Percentiles rank a stretch among this genome's conserved stretches.
phyloP scores from a whole-genome alignment of 2,797 vertebrate genomes.

The Benthosema pterotum region DNA sequence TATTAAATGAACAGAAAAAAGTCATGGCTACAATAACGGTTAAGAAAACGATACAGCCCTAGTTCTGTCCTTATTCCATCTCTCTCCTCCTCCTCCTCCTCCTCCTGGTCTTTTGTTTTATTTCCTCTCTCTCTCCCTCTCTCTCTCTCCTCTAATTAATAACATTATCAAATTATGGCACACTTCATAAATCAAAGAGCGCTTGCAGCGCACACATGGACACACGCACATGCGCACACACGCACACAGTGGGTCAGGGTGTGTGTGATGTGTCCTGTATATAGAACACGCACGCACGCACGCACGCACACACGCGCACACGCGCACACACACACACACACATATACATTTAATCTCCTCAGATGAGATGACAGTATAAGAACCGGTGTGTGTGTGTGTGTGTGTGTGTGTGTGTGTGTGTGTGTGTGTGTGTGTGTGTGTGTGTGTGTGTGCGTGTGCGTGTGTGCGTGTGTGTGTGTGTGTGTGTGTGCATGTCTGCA shows the following conservation, averaged over 20 bases:
- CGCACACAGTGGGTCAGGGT: neutral
- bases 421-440: neutral
- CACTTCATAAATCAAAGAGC: conserved; percentile 14
- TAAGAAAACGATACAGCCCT: no score
- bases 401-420: conserved; percentile 11
- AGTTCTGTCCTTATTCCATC: no score
- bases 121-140: neutral
- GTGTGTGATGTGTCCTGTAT: no score
- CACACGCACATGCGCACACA: neutral
- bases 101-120: no score
- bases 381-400: no score
- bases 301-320: no score
- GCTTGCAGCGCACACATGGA: no score
- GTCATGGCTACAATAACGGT: no score
- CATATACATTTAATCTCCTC: neutral
- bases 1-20: no score
- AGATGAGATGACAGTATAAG: no score
- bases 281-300: conserved; percentile 5
- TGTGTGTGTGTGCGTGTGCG: conserved; percentile 12
- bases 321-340: neutral
- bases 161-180: conserved; percentile 5
- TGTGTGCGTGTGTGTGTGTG: neutral
- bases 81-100: no score
- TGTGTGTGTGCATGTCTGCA: neutral
- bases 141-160: conserved; percentile 1